Evolutionary conservation across 2,797 vertebrate species (phyloP), one percentile per base, ranked within the genome.

Genomic region (Discoglossus pictus): DNA sequence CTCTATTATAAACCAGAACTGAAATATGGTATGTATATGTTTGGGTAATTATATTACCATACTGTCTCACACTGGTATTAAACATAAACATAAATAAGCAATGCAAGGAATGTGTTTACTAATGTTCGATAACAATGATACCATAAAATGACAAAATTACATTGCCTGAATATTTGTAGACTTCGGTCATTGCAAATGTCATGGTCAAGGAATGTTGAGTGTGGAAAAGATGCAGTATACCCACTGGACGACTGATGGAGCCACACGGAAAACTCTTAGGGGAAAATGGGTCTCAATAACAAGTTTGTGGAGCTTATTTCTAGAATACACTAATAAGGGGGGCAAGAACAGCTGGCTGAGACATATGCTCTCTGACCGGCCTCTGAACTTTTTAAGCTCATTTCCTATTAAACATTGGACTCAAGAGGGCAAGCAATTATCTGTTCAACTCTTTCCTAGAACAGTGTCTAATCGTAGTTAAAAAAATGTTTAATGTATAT

Each of bases 361-460:
- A 83, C 78, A 76, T 58, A 40, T 83, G 78, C 80, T 81, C 85
- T 67, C 54, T 82, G 83, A 83, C 84, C 82, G 66, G 74, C 78
- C 73, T 78, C 82, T 83, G 81, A 83, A 84, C 81, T 63, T 81
- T 80, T 77, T 84, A 79, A 78, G 75, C 83, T 88, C 79, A 86
- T 87, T 90, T 90, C 89, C 88, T 88, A 88, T 89, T 80, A 88
- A 86, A 68, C 74, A 65, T 71, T 77, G 72, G 80, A 75, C 88
- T 82, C 82, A 74, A 74, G 84, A 86, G 87, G 81, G 84, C 83
- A 65, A 73, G 79, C 74, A 77, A 80, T 73, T 76, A 76, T 66
- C 72, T 80, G 79, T 74, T 80, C 79, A 75, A 72, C 81, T 77
- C 79, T 86, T 82, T 46, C 73, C 76, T 83, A 83, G 82, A 85